phyloP scores from a whole-genome alignment of 2,113 vertebrate genomes.

The Furnarius figulus region DNA sequence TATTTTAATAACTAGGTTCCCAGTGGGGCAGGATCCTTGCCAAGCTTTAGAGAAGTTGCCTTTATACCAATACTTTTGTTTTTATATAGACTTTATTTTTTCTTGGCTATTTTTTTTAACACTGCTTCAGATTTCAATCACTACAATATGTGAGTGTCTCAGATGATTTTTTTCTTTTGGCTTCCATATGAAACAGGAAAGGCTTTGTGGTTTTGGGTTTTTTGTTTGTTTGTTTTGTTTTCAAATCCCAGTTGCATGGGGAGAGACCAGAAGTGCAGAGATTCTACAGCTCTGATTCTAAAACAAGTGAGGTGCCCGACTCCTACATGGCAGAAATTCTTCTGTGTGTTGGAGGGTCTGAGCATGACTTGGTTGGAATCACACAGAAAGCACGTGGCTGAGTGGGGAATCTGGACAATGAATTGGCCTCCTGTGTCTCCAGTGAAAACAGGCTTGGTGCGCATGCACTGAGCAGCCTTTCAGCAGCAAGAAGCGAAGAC shows the following conservation, averaged over 20 bases:
- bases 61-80: not conserved
- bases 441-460: not conserved
- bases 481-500: not conserved
- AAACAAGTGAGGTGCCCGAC: not conserved
- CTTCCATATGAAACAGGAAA: not conserved
- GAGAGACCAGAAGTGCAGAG: not conserved
- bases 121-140: not conserved
- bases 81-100: not conserved
- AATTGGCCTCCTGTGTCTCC: not conserved
- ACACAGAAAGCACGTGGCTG: not conserved
- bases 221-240: not conserved
- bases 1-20: not conserved
- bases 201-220: too few relatives aligned
- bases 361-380: not conserved
- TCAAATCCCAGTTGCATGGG: not conserved
- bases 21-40: not conserved
- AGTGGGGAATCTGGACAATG: not conserved
- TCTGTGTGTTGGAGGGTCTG: not conserved
- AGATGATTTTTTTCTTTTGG: not conserved
- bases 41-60: not conserved
- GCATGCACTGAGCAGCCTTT: not conserved
- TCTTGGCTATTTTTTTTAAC: not conserved
- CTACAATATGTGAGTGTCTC: not conserved
- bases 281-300: not conserved
- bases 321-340: conserved; percentile 28